These are phyloP conservation scores for Antrozous pallidus DNA, from an alignment of 2,797 vertebrate genomes.

Conservation along the genomic window DNA sequence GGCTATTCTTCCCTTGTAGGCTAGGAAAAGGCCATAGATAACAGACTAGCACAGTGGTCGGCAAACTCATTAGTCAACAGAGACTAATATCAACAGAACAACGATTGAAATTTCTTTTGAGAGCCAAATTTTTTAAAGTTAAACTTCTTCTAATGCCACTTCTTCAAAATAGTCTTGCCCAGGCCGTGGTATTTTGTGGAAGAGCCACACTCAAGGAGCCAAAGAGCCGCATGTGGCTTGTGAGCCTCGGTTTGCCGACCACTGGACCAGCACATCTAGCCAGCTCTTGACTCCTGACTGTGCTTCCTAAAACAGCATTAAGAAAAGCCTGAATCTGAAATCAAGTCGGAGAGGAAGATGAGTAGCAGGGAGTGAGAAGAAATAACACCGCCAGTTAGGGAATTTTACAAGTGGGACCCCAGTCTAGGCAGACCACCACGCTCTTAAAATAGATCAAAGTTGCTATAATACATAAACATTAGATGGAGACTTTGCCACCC, in stretches of 20 bases:
- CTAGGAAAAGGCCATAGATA: slow-evolving; percentile 11
- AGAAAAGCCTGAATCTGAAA: slow-evolving; percentile 11
- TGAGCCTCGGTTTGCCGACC: no score
- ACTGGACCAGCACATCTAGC: not conserved
- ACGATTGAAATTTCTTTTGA: no score
- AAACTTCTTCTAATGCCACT: no score
- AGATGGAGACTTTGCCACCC: not conserved
- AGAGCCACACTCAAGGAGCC: no score
- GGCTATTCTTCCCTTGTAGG: not conserved
- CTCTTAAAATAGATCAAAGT: not conserved
- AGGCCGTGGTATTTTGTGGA: no score
- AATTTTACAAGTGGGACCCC: not conserved
- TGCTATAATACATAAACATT: not conserved
- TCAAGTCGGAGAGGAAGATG: slow-evolving; percentile 9
- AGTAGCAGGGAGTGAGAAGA: not conserved
- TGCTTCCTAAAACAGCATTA: slow-evolving; percentile 41
- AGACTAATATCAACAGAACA: no score
- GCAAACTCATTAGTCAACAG: no score
- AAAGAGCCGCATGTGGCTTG: no score
- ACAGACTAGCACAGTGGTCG: slow-evolving; percentile 4
- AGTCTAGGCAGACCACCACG: not conserved
- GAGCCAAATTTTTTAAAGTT: no score
- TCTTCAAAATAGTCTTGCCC: no score
- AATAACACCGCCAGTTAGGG: not conserved
- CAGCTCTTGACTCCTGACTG: not conserved